Percentiles rank a stretch among this genome's conserved stretches.
Conservation (phyloP, 2,113 vertebrate genomes). For the Columba janthina region DNA sequence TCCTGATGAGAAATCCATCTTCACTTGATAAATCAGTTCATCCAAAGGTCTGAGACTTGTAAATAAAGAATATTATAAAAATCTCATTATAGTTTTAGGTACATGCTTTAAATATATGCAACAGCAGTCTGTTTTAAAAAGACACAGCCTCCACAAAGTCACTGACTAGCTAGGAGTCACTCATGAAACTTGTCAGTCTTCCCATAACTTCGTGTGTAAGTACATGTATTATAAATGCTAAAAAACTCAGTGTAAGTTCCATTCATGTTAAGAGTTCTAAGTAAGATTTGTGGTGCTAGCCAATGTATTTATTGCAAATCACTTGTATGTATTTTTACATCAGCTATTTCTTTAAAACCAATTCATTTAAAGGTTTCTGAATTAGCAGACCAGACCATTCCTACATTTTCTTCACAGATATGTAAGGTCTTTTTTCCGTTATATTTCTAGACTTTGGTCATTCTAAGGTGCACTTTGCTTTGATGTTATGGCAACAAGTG, state of each 20-base stretch:
- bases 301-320: not conserved
- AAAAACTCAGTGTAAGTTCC: not conserved
- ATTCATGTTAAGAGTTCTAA: not conserved
- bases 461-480: not conserved
- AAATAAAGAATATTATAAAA: not conserved
- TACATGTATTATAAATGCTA: not conserved
- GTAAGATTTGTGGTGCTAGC: not conserved
- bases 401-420: not conserved
- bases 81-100: not conserved
- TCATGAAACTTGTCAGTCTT: not conserved
- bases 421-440: not conserved
- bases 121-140: not conserved
- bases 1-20: not conserved
- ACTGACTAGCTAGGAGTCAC: not conserved
- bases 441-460: not conserved
- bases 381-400: not conserved
- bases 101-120: not conserved
- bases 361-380: fast-evolving
- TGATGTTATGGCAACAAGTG: not conserved
- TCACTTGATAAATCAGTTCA: not conserved
- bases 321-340: not conserved
- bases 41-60: not conserved
- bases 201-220: not conserved
- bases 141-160: not conserved
- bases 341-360: not conserved